Percentiles rank a stretch among this genome's conserved stretches.
These are phyloP conservation scores for Steinernema feltiae DNA, from an alignment of 1,140 invertebrate genomes.

Conservation along the genomic window DNA sequence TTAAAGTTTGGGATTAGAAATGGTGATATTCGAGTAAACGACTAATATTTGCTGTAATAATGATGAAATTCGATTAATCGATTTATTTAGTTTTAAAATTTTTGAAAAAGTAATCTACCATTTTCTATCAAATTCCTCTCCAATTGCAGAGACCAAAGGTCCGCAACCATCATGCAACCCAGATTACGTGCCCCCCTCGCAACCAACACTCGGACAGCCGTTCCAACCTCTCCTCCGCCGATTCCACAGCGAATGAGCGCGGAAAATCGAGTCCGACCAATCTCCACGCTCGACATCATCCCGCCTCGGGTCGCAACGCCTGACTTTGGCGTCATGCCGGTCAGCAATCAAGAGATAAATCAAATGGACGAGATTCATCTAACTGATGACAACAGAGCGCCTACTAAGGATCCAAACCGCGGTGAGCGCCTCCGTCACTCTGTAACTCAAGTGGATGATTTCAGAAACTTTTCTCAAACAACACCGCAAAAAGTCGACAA, in stretches of 20 bases:
- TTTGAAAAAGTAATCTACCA: no score
- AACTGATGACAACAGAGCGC: background rate
- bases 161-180: background rate
- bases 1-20: no score
- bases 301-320: background rate
- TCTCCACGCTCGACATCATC: background rate
- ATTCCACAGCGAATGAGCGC: background rate
- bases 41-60: no score
- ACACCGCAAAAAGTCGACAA: background rate
- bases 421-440: background rate
- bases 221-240: background rate
- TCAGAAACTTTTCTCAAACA: background rate
- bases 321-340: background rate
- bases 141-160: no score
- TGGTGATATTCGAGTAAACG: no score
- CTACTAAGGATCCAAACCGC: background rate
- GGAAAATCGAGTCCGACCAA: background rate
- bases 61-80: no score
- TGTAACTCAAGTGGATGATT: background rate
- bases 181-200: background rate
- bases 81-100: no score
- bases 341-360: background rate
- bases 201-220: background rate
- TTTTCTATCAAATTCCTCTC: no score
- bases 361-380: constrained; percentile 5